Evolutionary conservation across 2,113 vertebrate genomes (phyloP), one percentile per base, ranked within the genome.

Genomic region (Cichladusa arquata): DNA sequence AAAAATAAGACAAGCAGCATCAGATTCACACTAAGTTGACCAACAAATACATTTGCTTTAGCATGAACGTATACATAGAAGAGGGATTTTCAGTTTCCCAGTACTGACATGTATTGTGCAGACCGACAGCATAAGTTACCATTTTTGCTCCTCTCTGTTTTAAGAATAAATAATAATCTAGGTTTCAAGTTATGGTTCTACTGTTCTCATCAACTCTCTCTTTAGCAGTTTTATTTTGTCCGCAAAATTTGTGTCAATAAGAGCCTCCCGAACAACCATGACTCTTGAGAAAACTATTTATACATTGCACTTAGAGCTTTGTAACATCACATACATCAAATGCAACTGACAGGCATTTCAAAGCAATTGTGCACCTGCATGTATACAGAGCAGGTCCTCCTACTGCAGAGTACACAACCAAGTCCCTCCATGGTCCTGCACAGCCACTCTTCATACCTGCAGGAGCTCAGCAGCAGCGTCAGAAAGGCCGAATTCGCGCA

Each of bases 401-500:
- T 28, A 11, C 0, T 44, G 51, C 58, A 77, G 33, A 38, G 58
- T 0, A 51, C 11, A 34, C 29, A 20, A 7, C 8, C 8, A 12
- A 31, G 50, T 7, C 76, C 34, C 57, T 34, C 25, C 17, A 6
- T 5, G 40, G 36, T 19, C 18, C 25, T 14, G 7, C 1, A 12
- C 6, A 61, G 38, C n/a, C 17, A 2, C 3, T 38, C 13, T 7
- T 23, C 88, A 11, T 96, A 99, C 99, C 99, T 99, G 99, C 94
- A 99, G 80, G 28, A 99, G 98, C 88, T 99, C 99, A 12, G 99
- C 98, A 76, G 99, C 99, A 54, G 99, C 98, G 12, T 99, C 99
- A 2, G 99, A 98, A 11, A 99, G 98, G 13, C 99, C 98, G 1
- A 99, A 99, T 92, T 99, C 99, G 44, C 99, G 97, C 72, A 99